Evolutionary conservation across 2,113 vertebrate species (phyloP).

Genomic region (Hippolais icterina): DNA sequence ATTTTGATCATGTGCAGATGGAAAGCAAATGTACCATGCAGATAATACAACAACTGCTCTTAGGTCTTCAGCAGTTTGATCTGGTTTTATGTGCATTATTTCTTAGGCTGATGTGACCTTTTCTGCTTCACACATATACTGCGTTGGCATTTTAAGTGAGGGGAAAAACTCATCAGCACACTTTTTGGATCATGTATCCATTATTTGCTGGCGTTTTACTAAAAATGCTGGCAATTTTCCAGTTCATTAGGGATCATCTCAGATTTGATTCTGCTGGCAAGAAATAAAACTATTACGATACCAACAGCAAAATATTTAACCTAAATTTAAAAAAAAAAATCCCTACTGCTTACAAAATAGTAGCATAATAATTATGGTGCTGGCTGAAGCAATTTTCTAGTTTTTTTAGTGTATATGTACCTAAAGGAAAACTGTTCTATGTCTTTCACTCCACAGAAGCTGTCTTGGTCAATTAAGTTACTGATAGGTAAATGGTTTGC

Average conservation of each 20-base stretch:
- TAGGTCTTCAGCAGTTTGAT: not conserved
- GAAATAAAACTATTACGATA: not conserved
- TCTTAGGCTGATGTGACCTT: not conserved
- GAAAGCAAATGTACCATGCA: not conserved
- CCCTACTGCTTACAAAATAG: not conserved
- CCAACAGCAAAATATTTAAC: slow-evolving; percentile 32
- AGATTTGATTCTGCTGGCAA: slow-evolving; percentile 8
- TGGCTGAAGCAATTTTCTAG: not conserved
- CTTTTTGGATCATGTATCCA: not conserved
- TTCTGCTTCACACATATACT: not conserved
- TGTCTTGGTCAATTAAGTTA: slow-evolving; percentile 1
- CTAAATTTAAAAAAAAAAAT: not conserved
- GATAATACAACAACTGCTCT: not conserved
- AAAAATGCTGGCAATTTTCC: slow-evolving; percentile 38
- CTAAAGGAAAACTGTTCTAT: not conserved
- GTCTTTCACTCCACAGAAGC: not conserved
- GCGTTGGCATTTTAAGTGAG: not conserved
- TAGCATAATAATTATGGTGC: not conserved
- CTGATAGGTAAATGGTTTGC: not conserved
- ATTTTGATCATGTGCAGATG: not conserved
- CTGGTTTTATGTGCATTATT: not conserved
- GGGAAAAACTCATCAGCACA: not conserved
- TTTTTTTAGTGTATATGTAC: not conserved
- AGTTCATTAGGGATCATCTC: slow-evolving; percentile 33
- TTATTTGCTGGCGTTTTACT: slow-evolving; percentile 12